phyloP scores from a whole-genome alignment of 2,113 vertebrate species.

The Cavia aperea region DNA sequence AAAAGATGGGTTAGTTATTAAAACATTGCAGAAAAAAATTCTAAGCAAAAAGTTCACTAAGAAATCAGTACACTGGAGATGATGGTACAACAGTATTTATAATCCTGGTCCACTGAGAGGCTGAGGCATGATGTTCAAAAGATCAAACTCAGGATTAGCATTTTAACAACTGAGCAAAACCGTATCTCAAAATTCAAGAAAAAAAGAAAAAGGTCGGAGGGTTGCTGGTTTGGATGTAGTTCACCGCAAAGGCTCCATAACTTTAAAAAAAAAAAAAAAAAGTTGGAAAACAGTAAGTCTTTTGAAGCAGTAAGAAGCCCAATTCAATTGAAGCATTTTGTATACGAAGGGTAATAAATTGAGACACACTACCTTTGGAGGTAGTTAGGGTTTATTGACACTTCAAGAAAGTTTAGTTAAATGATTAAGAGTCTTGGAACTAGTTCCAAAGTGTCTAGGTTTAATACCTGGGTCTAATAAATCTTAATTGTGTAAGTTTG shows the following conservation, averaged over 20 bases:
- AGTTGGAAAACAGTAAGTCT: background rate
- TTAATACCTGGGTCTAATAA: background rate
- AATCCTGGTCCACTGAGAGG: background rate
- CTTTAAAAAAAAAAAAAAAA: background rate
- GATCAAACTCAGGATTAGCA: background rate
- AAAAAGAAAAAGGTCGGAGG: background rate
- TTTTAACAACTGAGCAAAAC: background rate
- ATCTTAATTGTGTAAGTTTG: background rate
- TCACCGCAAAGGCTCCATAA: background rate
- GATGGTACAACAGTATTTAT: background rate
- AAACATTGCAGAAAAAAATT: background rate
- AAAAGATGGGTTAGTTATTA: background rate
- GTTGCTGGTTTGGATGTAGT: background rate
- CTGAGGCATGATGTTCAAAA: background rate
- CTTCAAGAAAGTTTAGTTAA: constrained; percentile 24
- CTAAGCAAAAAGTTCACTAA: background rate
- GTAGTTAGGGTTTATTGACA: background rate
- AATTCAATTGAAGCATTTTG: background rate
- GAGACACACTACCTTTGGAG: background rate
- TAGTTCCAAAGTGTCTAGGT: background rate
- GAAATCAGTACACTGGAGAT: background rate
- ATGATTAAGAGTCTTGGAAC: background rate
- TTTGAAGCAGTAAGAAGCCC: constrained; percentile 4
- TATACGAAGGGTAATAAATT: background rate
- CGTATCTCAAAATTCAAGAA: background rate